These are phyloP conservation scores for Steinernema carpocapsae DNA, from an alignment of 2,888 invertebrate genomes.

Conservation along the genomic window DNA sequence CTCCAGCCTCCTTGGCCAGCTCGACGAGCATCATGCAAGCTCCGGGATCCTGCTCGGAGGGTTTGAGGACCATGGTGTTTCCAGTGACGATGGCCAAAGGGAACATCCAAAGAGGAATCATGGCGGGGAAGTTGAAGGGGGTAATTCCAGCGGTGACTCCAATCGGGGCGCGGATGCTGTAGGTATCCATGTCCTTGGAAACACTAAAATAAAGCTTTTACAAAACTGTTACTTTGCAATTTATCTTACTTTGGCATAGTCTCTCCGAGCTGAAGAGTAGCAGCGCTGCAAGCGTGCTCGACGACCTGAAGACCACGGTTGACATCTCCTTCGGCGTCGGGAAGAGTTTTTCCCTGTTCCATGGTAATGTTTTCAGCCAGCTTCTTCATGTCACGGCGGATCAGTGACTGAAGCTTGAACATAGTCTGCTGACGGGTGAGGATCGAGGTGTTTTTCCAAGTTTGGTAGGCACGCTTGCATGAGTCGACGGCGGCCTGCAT, in stretches of 20 bases:
- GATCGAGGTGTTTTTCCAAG: slow-evolving; percentile 90
- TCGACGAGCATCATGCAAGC: slow-evolving; percentile 93
- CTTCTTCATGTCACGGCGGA: slow-evolving; percentile 85
- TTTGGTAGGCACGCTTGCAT: slow-evolving; percentile 80
- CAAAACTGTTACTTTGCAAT: background rate
- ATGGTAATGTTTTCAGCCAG: slow-evolving; percentile 88
- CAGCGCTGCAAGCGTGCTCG: slow-evolving; percentile 92
- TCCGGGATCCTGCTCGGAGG: slow-evolving; percentile 96
- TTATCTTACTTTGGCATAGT: slow-evolving; percentile 75
- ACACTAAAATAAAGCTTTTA: slow-evolving; percentile 47
- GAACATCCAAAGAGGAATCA: slow-evolving; percentile 95
- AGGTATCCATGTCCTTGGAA: slow-evolving; percentile 95
- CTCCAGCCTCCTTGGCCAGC: slow-evolving; percentile 88
- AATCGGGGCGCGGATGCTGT: slow-evolving; percentile 86
- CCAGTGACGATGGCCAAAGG: slow-evolving; percentile 81
- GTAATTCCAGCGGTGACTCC: slow-evolving; percentile 93
- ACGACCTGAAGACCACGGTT: slow-evolving; percentile 86
- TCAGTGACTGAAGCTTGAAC: slow-evolving; percentile 84
- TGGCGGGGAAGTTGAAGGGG: slow-evolving; percentile 99
- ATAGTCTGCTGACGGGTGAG: slow-evolving; percentile 89
- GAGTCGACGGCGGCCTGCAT: slow-evolving; percentile 87
- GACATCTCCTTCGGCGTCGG: slow-evolving; percentile 97
- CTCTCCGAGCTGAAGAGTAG: slow-evolving; percentile 89
- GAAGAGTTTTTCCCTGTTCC: slow-evolving; percentile 95
- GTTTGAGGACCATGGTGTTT: slow-evolving; percentile 90